A percentile compares a stretch with the other conserved stretches of the same genome.
phyloP scores from a whole-genome alignment of 2,797 vertebrate genomes.

The Phalanger gymnotis region DNA sequence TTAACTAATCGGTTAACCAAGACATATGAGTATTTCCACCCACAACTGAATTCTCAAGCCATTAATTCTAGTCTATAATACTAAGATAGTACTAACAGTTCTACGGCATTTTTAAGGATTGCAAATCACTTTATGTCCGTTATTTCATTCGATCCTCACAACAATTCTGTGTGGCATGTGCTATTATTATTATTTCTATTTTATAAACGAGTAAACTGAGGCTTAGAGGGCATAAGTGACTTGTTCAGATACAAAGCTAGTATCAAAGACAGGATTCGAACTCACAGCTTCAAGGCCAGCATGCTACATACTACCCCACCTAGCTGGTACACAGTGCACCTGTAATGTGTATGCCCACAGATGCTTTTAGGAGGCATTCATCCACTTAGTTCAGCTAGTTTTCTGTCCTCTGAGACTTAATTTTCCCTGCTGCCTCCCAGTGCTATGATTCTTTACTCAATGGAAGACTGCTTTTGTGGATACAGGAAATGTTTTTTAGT shows the following conservation, averaged over 20 bases:
- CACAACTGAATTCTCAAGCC: constrained; percentile 29
- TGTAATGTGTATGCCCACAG: neutral
- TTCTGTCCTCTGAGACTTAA: constrained; percentile 31
- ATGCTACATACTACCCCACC: neutral
- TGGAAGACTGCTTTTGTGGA: constrained; percentile 2
- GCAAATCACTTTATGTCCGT: neutral
- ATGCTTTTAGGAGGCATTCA: neutral
- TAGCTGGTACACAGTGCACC: constrained; percentile 3
- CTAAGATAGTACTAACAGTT: neutral
- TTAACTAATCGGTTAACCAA: constrained; percentile 23
- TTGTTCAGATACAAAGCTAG: neutral
- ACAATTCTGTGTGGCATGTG: neutral
- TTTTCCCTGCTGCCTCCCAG: constrained; percentile 35
- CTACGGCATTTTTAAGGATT: neutral
- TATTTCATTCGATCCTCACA: neutral
- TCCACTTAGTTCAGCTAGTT: neutral
- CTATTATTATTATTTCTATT: neutral
- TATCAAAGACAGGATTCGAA: neutral
- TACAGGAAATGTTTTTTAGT: neutral
- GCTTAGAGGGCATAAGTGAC: neutral
- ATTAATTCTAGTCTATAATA: constrained; percentile 5
- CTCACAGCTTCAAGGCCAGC: neutral
- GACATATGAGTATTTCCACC: neutral
- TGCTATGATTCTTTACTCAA: constrained; percentile 13
- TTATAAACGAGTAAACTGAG: neutral